phyloP scores from a whole-genome alignment of 2,888 invertebrate genomes.

The Cheilosia impressa region DNA sequence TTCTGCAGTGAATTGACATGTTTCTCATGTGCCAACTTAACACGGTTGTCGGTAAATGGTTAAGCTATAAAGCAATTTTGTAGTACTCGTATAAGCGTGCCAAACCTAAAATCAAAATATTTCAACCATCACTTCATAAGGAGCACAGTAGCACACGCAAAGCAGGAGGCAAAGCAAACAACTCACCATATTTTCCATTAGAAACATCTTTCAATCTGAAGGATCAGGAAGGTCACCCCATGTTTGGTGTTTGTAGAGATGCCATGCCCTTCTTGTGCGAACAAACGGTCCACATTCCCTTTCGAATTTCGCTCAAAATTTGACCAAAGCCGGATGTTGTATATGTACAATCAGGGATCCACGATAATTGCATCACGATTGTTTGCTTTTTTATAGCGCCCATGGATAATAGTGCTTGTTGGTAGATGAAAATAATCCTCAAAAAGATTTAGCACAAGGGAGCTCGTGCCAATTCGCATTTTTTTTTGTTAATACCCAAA shows the following conservation, averaged over 20 bases:
- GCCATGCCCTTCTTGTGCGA: constrained; percentile 12
- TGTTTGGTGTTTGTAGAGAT: constrained; percentile 33
- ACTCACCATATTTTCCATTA: constrained; percentile 1
- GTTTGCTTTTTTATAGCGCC: constrained; percentile 52
- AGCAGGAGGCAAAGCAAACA: not conserved
- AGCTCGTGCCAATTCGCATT: constrained; percentile 59
- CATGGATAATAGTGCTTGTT: constrained; percentile 44
- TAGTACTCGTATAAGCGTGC: no score
- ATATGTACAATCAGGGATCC: constrained; percentile 33
- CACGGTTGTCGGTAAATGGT: no score
- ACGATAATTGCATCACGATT: constrained; percentile 47
- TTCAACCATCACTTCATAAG: not conserved
- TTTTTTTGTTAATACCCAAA: constrained; percentile 24
- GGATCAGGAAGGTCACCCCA: constrained; percentile 54
- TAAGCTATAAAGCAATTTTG: no score
- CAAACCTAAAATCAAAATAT: not conserved
- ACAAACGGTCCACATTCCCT: constrained; percentile 21
- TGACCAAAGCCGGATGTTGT: constrained; percentile 66
- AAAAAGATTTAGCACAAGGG: constrained; percentile 47
- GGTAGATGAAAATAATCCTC: constrained; percentile 67
- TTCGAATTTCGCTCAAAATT: constrained; percentile 26
- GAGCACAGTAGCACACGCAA: constrained; percentile 1
- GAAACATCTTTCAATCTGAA: constrained; percentile 28
- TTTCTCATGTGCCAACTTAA: no score
- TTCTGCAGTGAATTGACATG: no score